Evolutionary conservation across 2,888 invertebrate genomes (phyloP).

Genomic region (Thalpophila matura): DNA sequence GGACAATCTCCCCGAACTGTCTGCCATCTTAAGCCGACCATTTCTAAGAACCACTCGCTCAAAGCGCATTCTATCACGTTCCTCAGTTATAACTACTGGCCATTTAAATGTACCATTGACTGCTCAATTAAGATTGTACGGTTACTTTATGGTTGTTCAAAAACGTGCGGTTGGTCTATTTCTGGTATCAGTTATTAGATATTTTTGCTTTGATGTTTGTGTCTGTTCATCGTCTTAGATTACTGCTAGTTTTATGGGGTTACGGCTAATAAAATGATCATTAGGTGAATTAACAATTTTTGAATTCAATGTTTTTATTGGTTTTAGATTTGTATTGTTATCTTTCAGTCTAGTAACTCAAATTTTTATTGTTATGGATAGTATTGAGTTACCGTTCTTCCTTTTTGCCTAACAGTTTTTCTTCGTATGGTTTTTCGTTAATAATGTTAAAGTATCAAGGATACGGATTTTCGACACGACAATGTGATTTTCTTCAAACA

Average conservation of each 20-base stretch:
- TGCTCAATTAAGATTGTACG: slow-evolving; percentile 55
- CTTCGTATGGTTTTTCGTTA: no score
- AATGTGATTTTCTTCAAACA: no score
- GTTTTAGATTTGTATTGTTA: not conserved
- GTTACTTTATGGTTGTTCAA: slow-evolving; percentile 49
- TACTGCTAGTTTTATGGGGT: slow-evolving; percentile 41
- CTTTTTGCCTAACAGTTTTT: no score
- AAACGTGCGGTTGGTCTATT: slow-evolving; percentile 49
- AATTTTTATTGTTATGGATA: no score
- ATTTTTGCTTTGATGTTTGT: slow-evolving; percentile 56
- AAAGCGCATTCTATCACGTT: slow-evolving; percentile 61
- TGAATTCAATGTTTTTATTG: not conserved
- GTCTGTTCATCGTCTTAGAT: slow-evolving; percentile 55
- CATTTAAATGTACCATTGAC: slow-evolving; percentile 53
- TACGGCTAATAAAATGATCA: slow-evolving; percentile 30
- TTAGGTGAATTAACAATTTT: no score
- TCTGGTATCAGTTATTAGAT: slow-evolving; percentile 49
- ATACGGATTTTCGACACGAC: no score
- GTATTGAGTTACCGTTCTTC: not conserved
- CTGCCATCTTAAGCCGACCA: slow-evolving; percentile 12
- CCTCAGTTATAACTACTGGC: slow-evolving; percentile 34
- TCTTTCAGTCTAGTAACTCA: no score
- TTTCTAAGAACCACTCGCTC: slow-evolving; percentile 34
- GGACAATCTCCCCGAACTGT: slow-evolving; percentile 9
- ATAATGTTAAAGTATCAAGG: no score